Percentiles rank a stretch among this genome's conserved stretches.
Evolutionary conservation across 2,888 invertebrate genomes (phyloP).

Genomic region (Lasioglossum calceatum): DNA sequence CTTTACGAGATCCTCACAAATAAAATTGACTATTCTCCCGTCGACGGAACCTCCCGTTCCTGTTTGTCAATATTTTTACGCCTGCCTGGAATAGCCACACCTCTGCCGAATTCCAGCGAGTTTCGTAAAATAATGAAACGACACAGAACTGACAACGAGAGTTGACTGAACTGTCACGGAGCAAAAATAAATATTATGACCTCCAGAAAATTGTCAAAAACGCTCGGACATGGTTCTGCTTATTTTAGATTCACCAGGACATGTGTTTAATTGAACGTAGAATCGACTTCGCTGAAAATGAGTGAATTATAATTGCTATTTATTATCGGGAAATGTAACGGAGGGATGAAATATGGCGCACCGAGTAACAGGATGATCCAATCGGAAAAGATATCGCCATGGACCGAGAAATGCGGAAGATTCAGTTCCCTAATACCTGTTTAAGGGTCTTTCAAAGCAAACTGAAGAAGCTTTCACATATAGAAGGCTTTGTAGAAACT

Average conservation of each 20-base stretch:
- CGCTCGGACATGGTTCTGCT: too few species aligned
- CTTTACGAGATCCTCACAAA: neutral
- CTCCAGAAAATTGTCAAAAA: too few species aligned
- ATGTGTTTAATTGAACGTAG: too few species aligned
- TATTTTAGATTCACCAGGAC: too few species aligned
- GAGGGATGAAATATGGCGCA: neutral
- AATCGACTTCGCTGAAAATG: neutral
- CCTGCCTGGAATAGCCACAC: neutral
- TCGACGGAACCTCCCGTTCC: neutral
- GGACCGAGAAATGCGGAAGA: too few species aligned
- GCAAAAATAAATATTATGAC: too few species aligned
- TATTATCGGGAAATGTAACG: neutral
- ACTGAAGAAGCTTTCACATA: neutral
- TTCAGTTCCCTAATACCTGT: neutral
- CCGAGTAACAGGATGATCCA: neutral
- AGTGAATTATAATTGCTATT: neutral
- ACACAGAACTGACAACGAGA: too few species aligned
- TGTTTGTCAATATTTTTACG: neutral
- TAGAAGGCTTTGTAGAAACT: constrained; percentile 10
- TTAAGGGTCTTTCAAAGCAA: neutral
- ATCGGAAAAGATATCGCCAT: neutral
- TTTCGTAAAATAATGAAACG: neutral
- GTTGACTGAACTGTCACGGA: too few species aligned
- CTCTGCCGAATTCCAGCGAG: too few species aligned
- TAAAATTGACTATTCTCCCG: neutral